A percentile compares a stretch with the other conserved stretches of the same genome.
Evolutionary conservation across 2,113 vertebrate genomes (phyloP).

Genomic region (Xiphorhynchus elegans): DNA sequence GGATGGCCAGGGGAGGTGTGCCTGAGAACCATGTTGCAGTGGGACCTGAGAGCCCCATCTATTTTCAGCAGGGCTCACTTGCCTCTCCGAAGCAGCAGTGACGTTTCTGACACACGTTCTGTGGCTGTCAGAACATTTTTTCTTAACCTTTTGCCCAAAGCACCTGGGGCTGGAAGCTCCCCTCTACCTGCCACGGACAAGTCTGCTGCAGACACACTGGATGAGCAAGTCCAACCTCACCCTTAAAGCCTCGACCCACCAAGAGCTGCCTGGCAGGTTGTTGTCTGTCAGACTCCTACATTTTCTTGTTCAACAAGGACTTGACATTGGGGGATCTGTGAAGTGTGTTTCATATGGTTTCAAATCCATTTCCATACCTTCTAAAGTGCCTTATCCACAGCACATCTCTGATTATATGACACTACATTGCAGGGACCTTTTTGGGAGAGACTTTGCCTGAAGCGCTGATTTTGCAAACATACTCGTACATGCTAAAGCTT

Average conservation of each 20-base stretch:
- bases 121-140: background rate
- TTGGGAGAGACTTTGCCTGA: background rate
- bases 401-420: background rate
- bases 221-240: background rate
- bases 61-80: background rate
- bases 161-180: background rate
- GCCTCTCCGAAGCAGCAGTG: background rate
- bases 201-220: background rate
- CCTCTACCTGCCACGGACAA: rapidly evolving
- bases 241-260: background rate
- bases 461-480: background rate
- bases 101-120: background rate
- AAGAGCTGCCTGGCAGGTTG: background rate
- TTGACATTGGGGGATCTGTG: background rate
- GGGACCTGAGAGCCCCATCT: background rate
- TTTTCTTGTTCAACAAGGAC: background rate
- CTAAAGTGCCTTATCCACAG: background rate
- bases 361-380: background rate
- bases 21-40: rapidly evolving
- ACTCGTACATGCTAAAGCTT: background rate
- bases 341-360: background rate
- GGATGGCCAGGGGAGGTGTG: background rate
- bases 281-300: background rate
- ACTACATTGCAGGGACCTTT: background rate
- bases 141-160: background rate